Evolutionary conservation across 2,113 vertebrate species (phyloP), one percentile per base, ranked within the genome.

Genomic region (Agapornis roseicollis): DNA sequence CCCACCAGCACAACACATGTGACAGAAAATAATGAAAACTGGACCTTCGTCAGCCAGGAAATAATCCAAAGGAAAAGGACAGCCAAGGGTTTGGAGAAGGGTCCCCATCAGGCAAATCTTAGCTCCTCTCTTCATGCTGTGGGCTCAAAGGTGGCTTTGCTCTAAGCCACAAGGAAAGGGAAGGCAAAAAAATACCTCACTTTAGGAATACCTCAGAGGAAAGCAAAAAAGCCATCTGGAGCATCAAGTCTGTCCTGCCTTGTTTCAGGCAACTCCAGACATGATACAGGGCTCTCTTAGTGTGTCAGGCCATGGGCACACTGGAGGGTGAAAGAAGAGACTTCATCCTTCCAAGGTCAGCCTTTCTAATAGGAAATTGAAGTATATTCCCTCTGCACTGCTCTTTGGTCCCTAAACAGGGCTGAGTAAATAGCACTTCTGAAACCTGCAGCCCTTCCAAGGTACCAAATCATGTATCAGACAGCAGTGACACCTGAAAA

Each of bases 401-500:
- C 13, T 81, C 20, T 53, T 47, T 3, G 8, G 66, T 31, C 35
- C 27, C 56, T 55, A 8, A 0, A 18, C 11, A 29, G 2, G 1
- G 19, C 11, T 41, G 56, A 29, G n/a, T 6, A 71, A 77, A 71
- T 2, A 55, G 50, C 70, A 65, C 24, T 53, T 52, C 66, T 69
- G 29, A 85, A 88, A 73, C 27, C 52, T 52, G 20, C 61, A 76
- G 77, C 33, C 44, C 35, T 85, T 47, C 56, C 63, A 66, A 33
- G 35, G 37, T 15, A 77, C 49, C 28, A 93, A 85, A 49, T 65
- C 35, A 29, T 13, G 9, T 29, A 53, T 55, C 50, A 70, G 73
- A 63, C 83, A 72, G 35, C 71, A 39, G 71, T 14, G 49, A 77
- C 50, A 74, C n/a, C 63, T 85, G 49, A 66, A 89, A 90, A 91